Percentiles rank a stretch among this genome's conserved stretches.
phyloP scores from a whole-genome alignment of 2,113 vertebrate species.

The Rhipidura dahli region DNA sequence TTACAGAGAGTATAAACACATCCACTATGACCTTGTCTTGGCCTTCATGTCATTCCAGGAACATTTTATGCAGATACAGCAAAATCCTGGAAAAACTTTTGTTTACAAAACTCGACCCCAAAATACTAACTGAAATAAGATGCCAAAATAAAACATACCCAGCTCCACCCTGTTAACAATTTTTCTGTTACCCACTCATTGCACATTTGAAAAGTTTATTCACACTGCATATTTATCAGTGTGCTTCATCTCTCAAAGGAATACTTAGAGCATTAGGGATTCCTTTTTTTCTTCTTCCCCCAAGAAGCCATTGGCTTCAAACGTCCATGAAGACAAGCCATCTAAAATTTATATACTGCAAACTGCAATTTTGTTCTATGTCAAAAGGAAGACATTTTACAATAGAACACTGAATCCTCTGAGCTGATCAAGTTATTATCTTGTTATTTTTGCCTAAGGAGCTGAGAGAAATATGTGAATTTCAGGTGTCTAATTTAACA shows the following conservation, averaged over 20 bases:
- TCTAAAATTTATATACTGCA: background rate
- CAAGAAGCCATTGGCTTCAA: conserved; percentile 4
- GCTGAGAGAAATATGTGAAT: conserved; percentile 63
- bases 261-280: background rate
- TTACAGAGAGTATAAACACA: background rate
- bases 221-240: background rate
- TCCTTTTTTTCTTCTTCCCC: background rate
- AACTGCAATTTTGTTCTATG: conserved; percentile 62
- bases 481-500: conserved; percentile 77
- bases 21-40: background rate
- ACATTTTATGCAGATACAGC: background rate
- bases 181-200: background rate
- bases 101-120: background rate
- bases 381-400: conserved; percentile 51
- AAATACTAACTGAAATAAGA: background rate
- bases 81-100: background rate
- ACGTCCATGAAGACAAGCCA: background rate
- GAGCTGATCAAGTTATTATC: conserved; percentile 71
- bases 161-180: background rate
- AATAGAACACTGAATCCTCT: conserved; percentile 21
- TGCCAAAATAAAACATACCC: background rate
- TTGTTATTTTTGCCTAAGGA: conserved; percentile 75
- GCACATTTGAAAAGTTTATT: background rate
- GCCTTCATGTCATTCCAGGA: background rate
- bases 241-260: background rate